phyloP scores from a whole-genome alignment of 2,888 invertebrate genomes.

The Ectemnius cavifrons region DNA sequence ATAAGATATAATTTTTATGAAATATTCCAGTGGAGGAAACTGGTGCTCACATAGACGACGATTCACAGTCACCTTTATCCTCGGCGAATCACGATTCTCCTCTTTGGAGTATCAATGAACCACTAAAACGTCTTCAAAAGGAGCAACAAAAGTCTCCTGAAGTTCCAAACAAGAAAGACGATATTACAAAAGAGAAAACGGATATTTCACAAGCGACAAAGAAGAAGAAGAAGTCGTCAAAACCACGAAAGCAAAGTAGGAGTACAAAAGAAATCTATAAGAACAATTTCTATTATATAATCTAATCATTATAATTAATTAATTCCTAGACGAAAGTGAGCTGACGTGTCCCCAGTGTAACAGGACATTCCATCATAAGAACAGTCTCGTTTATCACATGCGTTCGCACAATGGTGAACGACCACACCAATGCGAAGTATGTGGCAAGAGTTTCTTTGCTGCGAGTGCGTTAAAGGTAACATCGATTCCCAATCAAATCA shows the following conservation, averaged over 20 bases:
- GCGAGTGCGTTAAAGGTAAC: constrained; percentile 87
- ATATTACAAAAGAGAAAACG: constrained; percentile 64
- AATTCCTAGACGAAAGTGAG: constrained; percentile 67
- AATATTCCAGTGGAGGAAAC: constrained; percentile 72
- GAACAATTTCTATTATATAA: too few species aligned
- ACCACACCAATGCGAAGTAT: constrained; percentile 88
- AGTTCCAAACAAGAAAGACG: constrained; percentile 61
- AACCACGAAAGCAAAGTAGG: constrained; percentile 48
- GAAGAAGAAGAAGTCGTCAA: constrained; percentile 72
- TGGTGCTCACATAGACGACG: constrained; percentile 76
- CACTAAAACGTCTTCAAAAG: constrained; percentile 56
- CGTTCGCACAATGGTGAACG: constrained; percentile 88
- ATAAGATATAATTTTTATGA: not conserved
- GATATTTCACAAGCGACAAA: constrained; percentile 66
- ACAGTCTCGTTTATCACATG: constrained; percentile 91
- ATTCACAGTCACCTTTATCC: constrained; percentile 70
- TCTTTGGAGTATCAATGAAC: constrained; percentile 71
- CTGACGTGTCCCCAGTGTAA: constrained; percentile 84
- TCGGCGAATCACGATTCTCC: constrained; percentile 64
- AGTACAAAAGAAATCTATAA: not conserved
- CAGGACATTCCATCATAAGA: constrained; percentile 88
- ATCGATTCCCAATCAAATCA: not conserved
- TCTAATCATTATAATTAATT: not conserved
- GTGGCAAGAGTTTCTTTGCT: constrained; percentile 91
- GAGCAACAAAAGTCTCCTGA: constrained; percentile 51